phyloP scores from a whole-genome alignment of 2,797 vertebrate genomes.

The Falco rusticolus region DNA sequence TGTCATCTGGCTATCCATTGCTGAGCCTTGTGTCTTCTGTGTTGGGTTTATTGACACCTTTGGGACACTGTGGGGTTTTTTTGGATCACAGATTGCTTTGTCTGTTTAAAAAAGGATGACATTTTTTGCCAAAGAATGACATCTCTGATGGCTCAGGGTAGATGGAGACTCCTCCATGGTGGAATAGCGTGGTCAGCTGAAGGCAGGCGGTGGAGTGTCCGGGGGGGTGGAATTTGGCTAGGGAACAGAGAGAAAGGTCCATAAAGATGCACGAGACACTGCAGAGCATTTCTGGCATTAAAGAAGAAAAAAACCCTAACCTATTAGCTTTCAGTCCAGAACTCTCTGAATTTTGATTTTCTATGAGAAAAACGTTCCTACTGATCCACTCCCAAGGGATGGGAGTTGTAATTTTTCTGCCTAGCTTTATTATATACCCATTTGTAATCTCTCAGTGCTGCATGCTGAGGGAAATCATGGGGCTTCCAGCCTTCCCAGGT shows the following conservation, averaged over 20 bases:
- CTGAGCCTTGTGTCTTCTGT: not conserved
- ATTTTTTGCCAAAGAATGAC: not conserved
- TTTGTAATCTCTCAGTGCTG: not conserved
- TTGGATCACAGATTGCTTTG: not conserved
- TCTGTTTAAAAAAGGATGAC: not conserved
- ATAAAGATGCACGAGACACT: not conserved
- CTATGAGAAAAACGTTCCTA: not conserved
- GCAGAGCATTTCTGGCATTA: not conserved
- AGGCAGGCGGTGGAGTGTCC: not conserved
- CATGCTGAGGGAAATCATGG: not conserved
- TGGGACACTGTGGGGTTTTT: not conserved
- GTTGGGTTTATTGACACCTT: not conserved
- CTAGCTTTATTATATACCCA: not conserved
- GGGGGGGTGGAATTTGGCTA: not conserved
- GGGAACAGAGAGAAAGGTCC: not conserved
- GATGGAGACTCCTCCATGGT: not conserved
- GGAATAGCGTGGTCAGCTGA: not conserved
- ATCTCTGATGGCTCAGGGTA: not conserved
- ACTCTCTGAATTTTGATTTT: not conserved
- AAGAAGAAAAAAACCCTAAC: rapidly evolving
- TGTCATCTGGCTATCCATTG: not conserved
- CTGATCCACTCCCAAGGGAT: not conserved
- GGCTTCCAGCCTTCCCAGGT: not conserved
- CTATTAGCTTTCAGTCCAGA: not conserved
- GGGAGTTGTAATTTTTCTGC: not conserved